A percentile compares a stretch with the other conserved stretches of the same genome.
phyloP scores from a whole-genome alignment of 1,140 invertebrate genomes.

The Papilio glaucus region DNA sequence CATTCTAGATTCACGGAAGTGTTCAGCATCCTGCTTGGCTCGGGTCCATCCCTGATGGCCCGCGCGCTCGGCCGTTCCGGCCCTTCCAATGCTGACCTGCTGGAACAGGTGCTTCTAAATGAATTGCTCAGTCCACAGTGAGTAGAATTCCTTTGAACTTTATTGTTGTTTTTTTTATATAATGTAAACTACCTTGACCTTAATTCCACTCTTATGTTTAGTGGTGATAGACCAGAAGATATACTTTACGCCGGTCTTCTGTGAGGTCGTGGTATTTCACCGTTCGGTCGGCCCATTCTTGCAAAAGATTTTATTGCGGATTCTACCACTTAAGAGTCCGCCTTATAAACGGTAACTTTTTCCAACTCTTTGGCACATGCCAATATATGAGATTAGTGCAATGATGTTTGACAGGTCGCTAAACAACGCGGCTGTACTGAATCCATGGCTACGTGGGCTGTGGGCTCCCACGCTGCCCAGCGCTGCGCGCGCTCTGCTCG shows the following conservation, averaged over 20 bases:
- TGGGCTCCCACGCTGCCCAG: conserved; percentile 45
- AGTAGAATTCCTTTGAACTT: conserved; percentile 38
- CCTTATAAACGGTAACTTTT: too few species aligned
- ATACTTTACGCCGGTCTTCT: too few species aligned
- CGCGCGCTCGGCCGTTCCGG: conserved; percentile 62
- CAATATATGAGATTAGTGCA: too few species aligned
- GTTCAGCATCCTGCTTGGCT: conserved; percentile 52
- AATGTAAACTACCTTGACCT: background rate
- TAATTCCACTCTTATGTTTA: too few species aligned
- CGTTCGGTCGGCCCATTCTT: too few species aligned
- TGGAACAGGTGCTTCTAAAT: conserved; percentile 49
- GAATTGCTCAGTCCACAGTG: conserved; percentile 47
- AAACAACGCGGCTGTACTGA: conserved; percentile 43
- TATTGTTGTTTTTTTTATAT: background rate
- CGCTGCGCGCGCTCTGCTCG: conserved; percentile 42
- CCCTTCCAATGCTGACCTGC: conserved; percentile 44
- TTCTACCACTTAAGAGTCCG: too few species aligned
- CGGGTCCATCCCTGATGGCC: conserved; percentile 56
- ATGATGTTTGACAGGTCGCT: background rate
- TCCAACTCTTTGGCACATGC: too few species aligned
- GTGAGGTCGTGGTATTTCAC: too few species aligned
- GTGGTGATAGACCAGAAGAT: too few species aligned
- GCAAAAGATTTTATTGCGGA: too few species aligned
- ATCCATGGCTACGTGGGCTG: conserved; percentile 60
- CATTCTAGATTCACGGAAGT: conserved; percentile 59